Evolutionary conservation across 2,888 invertebrate species (phyloP).

Genomic region (Xanthorhoe designata): DNA sequence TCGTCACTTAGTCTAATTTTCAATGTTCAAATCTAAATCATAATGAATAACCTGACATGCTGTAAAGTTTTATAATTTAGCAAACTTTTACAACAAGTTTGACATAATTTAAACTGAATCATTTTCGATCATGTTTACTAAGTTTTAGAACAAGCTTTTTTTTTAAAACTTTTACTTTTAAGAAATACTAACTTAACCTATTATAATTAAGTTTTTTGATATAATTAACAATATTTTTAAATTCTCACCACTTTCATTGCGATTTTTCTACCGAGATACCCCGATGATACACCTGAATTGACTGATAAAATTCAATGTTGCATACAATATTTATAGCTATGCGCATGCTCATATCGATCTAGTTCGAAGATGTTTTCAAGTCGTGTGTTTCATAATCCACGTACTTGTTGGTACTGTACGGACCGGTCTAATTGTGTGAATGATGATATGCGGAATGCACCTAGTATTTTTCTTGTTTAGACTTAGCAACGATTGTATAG

Average conservation of each 20-base stretch:
- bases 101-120: too few species aligned
- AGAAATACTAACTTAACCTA: too few species aligned
- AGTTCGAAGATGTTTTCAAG: conserved; percentile 65
- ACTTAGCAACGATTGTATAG: neutral
- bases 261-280: conserved; percentile 48
- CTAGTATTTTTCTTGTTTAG: neutral
- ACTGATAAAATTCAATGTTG: conserved; percentile 68
- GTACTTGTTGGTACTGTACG: conserved; percentile 56
- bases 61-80: too few species aligned
- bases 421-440: conserved; percentile 72
- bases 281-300: conserved; percentile 54
- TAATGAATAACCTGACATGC: too few species aligned
- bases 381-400: conserved; percentile 69
- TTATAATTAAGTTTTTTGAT: too few species aligned
- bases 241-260: conserved; percentile 72
- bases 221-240: neutral
- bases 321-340: conserved; percentile 75
- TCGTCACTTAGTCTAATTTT: too few species aligned
- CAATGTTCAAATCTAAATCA: too few species aligned
- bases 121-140: too few species aligned
- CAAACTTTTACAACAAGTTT: too few species aligned
- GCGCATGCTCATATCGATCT: conserved; percentile 68
- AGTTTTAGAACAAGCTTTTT: neutral
- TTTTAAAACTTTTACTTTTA: neutral
- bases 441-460: conserved; percentile 52